Percentiles rank a stretch among this genome's conserved stretches.
phyloP scores from a whole-genome alignment of 1,140 invertebrate genomes.

The Chionoecetes opilio region DNA sequence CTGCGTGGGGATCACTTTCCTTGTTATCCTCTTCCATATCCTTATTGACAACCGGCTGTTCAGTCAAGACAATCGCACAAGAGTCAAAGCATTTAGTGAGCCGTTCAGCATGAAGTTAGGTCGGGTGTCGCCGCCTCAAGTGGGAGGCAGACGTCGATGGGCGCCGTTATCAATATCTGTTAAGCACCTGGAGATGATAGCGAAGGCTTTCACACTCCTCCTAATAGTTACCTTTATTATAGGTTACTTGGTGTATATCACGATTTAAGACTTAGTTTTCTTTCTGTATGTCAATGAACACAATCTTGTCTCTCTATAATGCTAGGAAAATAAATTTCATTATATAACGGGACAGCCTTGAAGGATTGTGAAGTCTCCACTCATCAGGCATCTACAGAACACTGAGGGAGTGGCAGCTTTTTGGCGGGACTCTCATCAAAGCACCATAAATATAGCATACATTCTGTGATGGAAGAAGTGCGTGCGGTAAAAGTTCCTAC shows the following conservation, averaged over 20 bases:
- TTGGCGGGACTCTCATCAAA: too few species aligned
- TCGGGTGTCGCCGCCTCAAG: not conserved
- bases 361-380: too few species aligned
- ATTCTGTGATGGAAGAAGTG: too few species aligned
- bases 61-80: not conserved
- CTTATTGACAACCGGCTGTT: constrained; percentile 58
- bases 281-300: too few species aligned
- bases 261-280: not conserved
- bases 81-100: constrained; percentile 17
- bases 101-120: not conserved
- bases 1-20: constrained; percentile 60
- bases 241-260: constrained; percentile 34
- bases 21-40: constrained; percentile 64
- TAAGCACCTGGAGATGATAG: constrained; percentile 33
- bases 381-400: too few species aligned
- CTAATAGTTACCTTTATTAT: constrained; percentile 24
- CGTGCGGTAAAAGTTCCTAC: not conserved
- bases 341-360: too few species aligned
- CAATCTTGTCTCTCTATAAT: too few species aligned
- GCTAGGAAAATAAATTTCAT: too few species aligned
- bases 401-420: too few species aligned
- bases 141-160: constrained; percentile 3
- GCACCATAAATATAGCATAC: too few species aligned
- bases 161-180: not conserved
- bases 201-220: not conserved